Evolutionary conservation across 2,888 invertebrate species (phyloP).

Genomic region (Osmoderma eremita): DNA sequence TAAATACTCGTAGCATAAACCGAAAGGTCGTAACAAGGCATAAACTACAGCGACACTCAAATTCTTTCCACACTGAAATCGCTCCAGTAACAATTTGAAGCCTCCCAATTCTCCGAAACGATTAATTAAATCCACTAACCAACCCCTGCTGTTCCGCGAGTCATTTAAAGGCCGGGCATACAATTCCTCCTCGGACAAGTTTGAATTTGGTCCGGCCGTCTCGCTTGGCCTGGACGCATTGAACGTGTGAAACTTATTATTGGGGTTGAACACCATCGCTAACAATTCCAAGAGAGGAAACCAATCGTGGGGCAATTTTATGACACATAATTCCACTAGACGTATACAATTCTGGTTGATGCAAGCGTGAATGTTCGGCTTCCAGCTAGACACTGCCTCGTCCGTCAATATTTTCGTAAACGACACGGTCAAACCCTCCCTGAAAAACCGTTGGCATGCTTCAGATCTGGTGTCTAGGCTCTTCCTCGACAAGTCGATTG

Average conservation of each 20-base stretch:
- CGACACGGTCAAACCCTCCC: constrained; percentile 92
- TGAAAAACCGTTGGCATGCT: constrained; percentile 93
- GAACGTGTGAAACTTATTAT: constrained; percentile 93
- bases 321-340: constrained; percentile 90
- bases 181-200: constrained; percentile 75
- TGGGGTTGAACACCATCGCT: constrained; percentile 94
- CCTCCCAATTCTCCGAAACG: constrained; percentile 91
- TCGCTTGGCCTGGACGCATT: constrained; percentile 83
- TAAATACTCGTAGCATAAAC: constrained; percentile 89
- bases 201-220: constrained; percentile 71
- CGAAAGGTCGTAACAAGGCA: constrained; percentile 89
- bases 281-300: constrained; percentile 91
- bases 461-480: constrained; percentile 91
- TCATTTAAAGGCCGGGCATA: constrained; percentile 81
- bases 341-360: constrained; percentile 94
- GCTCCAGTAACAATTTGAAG: constrained; percentile 84
- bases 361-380: constrained; percentile 94
- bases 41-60: constrained; percentile 81
- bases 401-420: constrained; percentile 97
- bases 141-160: constrained; percentile 87
- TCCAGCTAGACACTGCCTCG: constrained; percentile 98
- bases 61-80: constrained; percentile 81
- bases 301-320: constrained; percentile 90
- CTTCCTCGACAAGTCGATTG: constrained; percentile 86
- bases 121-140: constrained; percentile 97